A percentile compares a stretch with the other conserved stretches of the same genome.
Evolutionary conservation across 92 coral and sea anemone genomes (phyloP).

Genomic region (Ricordea florida): DNA sequence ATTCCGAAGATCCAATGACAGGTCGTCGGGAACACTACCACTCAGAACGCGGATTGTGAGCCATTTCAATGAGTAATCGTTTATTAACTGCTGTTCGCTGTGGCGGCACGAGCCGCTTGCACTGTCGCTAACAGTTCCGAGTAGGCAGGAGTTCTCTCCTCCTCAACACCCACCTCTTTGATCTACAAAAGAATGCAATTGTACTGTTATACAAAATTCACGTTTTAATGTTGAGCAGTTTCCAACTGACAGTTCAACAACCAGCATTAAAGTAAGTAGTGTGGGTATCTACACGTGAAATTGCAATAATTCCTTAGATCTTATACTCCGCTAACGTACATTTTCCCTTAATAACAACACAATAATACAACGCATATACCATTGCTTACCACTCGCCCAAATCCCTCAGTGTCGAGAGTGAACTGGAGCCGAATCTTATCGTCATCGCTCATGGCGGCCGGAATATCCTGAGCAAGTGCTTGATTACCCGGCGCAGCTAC

Average conservation of each 20-base stretch:
- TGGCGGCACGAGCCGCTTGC: conserved; percentile 73
- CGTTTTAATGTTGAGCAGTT: not conserved
- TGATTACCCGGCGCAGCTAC: conserved; percentile 54
- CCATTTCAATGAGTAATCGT: too few relatives aligned
- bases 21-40: too few relatives aligned
- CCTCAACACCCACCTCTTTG: conserved; percentile 61
- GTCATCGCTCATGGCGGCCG: conserved; percentile 86
- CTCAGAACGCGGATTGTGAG: too few relatives aligned
- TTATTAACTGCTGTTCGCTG: too few relatives aligned
- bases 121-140: conserved; percentile 61
- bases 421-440: conserved; percentile 97
- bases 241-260: too few relatives aligned
- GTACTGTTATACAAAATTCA: not conserved
- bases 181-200: conserved; percentile 46
- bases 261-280: too few relatives aligned
- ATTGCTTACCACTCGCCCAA: conserved; percentile 82
- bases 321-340: too few relatives aligned
- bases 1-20: too few relatives aligned
- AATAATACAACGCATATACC: not conserved
- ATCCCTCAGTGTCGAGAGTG: conserved; percentile 88
- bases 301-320: too few relatives aligned
- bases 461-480: conserved; percentile 49
- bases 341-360: not conserved
- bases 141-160: conserved; percentile 70
- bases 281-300: too few relatives aligned